Conservation (phyloP, 2,797 vertebrate species). For the Fundulus diaphanus region DNA sequence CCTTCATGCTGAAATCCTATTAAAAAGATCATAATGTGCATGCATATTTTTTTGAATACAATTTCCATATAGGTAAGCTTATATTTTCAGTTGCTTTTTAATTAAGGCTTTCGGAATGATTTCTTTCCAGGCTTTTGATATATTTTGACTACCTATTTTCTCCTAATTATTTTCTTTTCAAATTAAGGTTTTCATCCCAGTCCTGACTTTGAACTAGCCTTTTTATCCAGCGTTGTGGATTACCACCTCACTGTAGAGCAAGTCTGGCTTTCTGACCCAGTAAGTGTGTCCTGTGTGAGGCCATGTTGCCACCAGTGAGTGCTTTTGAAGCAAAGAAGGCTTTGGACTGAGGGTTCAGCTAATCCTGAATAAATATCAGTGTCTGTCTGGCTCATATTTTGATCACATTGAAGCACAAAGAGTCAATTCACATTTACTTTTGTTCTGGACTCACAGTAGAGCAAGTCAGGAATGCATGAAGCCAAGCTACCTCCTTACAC, state of each 20-base stretch:
- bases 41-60: neutral
- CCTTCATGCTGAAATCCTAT: too few relatives aligned
- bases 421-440: conserved; percentile 21
- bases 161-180: neutral
- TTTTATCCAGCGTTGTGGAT: neutral
- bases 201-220: conserved; percentile 17
- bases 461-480: conserved; percentile 37
- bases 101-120: neutral
- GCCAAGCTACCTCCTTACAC: conserved; percentile 40
- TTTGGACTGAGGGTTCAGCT: conserved; percentile 32
- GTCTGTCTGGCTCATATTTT: conserved; percentile 55
- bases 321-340: conserved; percentile 10
- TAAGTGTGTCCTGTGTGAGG: conserved; percentile 25
- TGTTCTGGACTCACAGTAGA: conserved; percentile 28
- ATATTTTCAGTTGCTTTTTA: neutral
- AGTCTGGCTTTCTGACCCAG: conserved; percentile 8
- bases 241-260: neutral
- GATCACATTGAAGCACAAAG: conserved; percentile 17
- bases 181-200: neutral
- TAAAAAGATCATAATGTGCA: too few relatives aligned
- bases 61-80: neutral
- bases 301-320: conserved; percentile 19
- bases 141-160: neutral
- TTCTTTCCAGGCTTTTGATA: neutral
- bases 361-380: conserved; percentile 64